phyloP scores from a whole-genome alignment of 2,797 vertebrate species.

The Natrix natrix region DNA sequence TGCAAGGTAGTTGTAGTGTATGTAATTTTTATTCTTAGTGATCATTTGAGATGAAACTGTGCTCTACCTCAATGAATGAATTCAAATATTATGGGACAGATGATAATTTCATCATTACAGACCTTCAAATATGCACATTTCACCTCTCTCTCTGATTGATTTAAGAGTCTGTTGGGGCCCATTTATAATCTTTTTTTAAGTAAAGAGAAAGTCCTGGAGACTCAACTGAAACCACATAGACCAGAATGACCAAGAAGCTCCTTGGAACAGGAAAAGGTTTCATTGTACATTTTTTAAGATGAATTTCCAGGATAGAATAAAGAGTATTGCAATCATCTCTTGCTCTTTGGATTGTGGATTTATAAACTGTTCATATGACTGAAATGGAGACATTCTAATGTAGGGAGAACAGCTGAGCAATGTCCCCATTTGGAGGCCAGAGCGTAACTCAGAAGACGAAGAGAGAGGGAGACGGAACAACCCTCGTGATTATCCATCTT shows the following conservation, averaged over 20 bases:
- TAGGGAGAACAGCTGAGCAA: background rate
- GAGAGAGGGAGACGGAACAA: background rate
- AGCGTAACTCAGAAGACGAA: background rate
- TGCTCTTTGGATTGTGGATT: background rate
- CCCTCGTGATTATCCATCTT: background rate
- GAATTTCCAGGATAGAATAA: background rate
- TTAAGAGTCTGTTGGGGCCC: background rate
- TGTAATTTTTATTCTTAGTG: background rate
- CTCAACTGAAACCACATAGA: background rate
- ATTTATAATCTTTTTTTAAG: background rate
- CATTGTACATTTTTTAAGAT: background rate
- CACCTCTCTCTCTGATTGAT: background rate
- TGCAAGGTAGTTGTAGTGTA: background rate
- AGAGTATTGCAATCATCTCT: background rate
- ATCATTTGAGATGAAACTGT: background rate
- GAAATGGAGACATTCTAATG: background rate
- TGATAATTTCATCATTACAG: background rate
- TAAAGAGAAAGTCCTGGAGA: background rate
- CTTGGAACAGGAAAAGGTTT: background rate
- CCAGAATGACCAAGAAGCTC: too few species aligned
- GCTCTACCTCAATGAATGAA: background rate
- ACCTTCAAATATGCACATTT: background rate
- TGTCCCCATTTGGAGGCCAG: background rate
- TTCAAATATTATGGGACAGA: background rate
- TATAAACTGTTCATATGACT: background rate